Percentiles rank a stretch among this genome's conserved stretches.
Evolutionary conservation across 2,888 invertebrate species (phyloP).

Genomic region (Cosmia trapezina): DNA sequence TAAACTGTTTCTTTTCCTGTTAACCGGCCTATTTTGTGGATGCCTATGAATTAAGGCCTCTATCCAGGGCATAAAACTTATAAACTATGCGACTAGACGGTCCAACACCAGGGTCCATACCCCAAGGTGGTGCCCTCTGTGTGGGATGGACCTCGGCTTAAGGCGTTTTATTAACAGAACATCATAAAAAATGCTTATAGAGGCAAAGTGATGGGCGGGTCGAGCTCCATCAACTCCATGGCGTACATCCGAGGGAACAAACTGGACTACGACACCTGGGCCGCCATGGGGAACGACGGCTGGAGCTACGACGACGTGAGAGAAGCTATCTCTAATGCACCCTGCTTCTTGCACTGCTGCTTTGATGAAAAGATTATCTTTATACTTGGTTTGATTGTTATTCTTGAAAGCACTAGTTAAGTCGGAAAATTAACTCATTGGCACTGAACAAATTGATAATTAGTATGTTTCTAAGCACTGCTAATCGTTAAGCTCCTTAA

Average conservation of each 20-base stretch:
- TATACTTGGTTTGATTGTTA: neutral
- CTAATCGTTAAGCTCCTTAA: too few relatives aligned
- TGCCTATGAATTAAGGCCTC: too few relatives aligned
- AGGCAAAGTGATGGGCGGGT: constrained; percentile 92
- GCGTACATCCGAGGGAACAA: constrained; percentile 90
- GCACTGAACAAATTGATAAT: neutral
- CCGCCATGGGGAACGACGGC: constrained; percentile 89
- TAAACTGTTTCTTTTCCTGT: too few relatives aligned
- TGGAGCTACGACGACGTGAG: constrained; percentile 91
- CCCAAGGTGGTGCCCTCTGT: too few relatives aligned
- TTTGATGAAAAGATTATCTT: neutral
- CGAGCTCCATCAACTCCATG: constrained; percentile 92
- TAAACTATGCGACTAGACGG: too few relatives aligned
- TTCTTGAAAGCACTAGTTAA: neutral
- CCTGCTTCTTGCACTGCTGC: constrained; percentile 7
- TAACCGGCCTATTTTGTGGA: too few relatives aligned
- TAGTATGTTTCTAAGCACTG: neutral
- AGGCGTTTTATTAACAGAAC: neutral
- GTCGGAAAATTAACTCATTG: neutral
- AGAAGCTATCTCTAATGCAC: constrained; percentile 14
- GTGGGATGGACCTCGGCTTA: too few relatives aligned
- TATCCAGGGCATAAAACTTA: too few relatives aligned
- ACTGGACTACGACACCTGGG: constrained; percentile 92
- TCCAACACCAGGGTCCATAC: too few relatives aligned
- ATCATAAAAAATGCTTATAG: constrained; percentile 69